Conservation (phyloP, 2,113 vertebrate species). For the Salminus brasiliensis region DNA sequence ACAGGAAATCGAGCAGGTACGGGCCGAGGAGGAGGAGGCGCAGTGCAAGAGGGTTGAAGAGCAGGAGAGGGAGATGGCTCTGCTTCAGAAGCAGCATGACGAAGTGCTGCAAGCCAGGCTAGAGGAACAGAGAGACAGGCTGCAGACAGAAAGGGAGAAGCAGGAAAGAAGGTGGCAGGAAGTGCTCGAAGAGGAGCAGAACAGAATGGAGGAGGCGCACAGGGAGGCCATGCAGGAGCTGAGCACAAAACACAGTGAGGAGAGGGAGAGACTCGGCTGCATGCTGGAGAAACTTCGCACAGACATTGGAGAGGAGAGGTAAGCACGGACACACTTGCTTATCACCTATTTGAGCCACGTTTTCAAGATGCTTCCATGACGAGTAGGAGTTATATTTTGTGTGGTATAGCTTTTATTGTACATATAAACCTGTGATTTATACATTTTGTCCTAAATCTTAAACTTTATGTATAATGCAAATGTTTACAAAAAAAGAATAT, state of each 20-base stretch:
- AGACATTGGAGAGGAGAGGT: conserved; percentile 86
- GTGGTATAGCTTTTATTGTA: too few relatives aligned
- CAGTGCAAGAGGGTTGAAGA: conserved; percentile 66
- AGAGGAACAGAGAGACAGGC: conserved; percentile 64
- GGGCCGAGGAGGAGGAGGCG: conserved; percentile 65
- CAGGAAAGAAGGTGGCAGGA: conserved; percentile 56
- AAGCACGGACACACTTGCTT: too few relatives aligned
- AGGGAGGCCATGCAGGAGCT: conserved; percentile 72
- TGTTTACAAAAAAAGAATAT: too few relatives aligned
- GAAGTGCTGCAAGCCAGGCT: conserved; percentile 73
- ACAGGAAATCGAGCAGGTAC: conserved; percentile 54
- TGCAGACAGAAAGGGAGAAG: conserved; percentile 62
- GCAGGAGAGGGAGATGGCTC: conserved; percentile 71
- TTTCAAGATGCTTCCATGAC: too few relatives aligned
- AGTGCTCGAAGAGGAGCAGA: conserved; percentile 70
- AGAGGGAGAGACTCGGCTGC: conserved; percentile 75
- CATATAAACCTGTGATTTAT: too few relatives aligned
- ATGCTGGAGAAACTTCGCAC: conserved; percentile 76
- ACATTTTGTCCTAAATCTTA: too few relatives aligned
- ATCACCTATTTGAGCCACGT: too few relatives aligned
- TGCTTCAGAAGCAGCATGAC: conserved; percentile 72
- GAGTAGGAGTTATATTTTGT: too few relatives aligned
- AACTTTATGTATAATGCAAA: too few relatives aligned
- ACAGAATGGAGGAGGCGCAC: conserved; percentile 66
- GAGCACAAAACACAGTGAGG: conserved; percentile 68